Conservation (phyloP, 2,113 vertebrate genomes). For the Labeo rohita region DNA sequence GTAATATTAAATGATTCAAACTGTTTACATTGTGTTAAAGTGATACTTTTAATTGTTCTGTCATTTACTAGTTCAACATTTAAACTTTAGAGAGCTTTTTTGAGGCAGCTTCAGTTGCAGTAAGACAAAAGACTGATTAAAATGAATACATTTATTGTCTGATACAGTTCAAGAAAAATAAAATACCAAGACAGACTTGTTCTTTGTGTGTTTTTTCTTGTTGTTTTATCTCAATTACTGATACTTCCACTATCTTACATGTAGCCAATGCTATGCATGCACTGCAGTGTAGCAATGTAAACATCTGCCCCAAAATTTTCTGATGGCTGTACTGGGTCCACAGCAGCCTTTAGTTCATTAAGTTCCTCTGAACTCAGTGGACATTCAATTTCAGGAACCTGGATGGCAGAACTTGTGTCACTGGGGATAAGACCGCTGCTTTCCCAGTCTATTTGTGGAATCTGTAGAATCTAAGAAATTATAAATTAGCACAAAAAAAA, state of each 20-base stretch:
- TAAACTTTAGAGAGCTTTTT: not conserved
- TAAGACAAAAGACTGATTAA: not conserved
- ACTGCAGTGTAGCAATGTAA: too few species aligned
- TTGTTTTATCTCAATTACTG: not conserved
- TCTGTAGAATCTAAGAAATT: not conserved
- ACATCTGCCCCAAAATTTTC: too few species aligned
- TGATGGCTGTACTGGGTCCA: too few species aligned
- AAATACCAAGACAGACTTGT: not conserved
- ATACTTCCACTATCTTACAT: not conserved
- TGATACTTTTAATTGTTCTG: not conserved
- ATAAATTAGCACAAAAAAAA: not conserved
- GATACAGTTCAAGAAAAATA: not conserved
- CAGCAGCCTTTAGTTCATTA: too few species aligned
- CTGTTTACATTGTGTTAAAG: not conserved
- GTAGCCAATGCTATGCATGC: too few species aligned
- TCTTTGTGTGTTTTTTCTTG: not conserved
- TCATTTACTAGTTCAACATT: conserved; percentile 4
- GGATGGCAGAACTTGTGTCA: conserved; percentile 13
- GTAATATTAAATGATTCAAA: not conserved
- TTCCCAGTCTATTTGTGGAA: conserved; percentile 16
- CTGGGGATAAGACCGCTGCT: conserved; percentile 22
- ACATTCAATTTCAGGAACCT: conserved; percentile 1
- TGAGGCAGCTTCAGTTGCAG: not conserved
- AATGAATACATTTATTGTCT: not conserved
- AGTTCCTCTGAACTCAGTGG: too few species aligned